A percentile compares a stretch with the other conserved stretches of the same genome.
These are phyloP conservation scores for Sapajus apella DNA, from an alignment of 2,113 vertebrate genomes.

Conservation along the genomic window DNA sequence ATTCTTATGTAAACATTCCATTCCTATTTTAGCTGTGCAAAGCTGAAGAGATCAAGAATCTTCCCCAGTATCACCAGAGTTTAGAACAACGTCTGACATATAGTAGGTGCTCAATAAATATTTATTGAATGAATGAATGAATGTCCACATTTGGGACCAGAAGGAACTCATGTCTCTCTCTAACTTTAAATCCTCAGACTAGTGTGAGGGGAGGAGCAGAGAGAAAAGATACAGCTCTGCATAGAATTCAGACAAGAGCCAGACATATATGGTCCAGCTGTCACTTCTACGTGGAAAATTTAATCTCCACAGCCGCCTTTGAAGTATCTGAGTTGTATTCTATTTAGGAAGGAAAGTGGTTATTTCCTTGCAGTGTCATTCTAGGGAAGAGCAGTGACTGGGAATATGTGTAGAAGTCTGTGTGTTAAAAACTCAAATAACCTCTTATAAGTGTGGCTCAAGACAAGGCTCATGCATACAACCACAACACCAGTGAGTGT, in stretches of 20 bases:
- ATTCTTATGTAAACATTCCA: conserved; percentile 9
- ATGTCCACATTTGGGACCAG: neutral
- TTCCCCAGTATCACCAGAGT: neutral
- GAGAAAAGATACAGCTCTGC: neutral
- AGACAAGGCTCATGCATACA: neutral
- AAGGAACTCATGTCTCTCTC: neutral
- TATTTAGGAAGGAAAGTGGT: neutral
- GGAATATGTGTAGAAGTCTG: neutral
- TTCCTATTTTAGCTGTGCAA: neutral
- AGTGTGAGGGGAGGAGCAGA: neutral
- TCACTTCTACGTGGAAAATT: neutral
- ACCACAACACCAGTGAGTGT: fast-evolving
- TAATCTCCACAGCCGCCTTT: neutral
- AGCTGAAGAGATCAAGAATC: neutral
- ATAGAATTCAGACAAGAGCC: neutral
- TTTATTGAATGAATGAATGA: neutral
- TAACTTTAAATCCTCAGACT: conserved; percentile 19
- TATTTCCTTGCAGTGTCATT: neutral
- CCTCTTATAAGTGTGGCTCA: neutral
- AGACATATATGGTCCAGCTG: neutral
- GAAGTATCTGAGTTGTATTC: neutral
- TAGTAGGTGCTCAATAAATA: neutral
- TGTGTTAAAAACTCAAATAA: neutral
- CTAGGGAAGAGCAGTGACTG: neutral
- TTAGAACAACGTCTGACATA: neutral